Base-by-base conservation (phyloP, 1,140 invertebrate genomes). In the Trigoniulus corallinus region DNA sequence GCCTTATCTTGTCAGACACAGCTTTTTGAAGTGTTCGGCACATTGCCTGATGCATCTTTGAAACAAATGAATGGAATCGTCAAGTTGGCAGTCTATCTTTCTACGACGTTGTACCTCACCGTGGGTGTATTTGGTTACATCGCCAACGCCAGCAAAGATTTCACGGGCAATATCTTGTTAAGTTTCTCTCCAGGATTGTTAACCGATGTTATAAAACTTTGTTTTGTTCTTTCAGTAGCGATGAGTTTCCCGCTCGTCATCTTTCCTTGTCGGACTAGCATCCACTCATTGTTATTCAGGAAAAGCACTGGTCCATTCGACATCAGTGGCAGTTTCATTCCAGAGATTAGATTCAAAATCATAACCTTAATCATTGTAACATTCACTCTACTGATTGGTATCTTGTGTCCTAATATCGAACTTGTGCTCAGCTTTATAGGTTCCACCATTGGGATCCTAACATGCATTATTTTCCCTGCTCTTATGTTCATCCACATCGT, bases 191-290 rank as follows among this genome's bases (percentile, higher is more conserved):
- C 80, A 3, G 83, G 84, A 18, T 67, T 84, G 54, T 73, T 80
- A 25, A 87, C 84, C 55, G 82, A 91, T 67, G 70, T 86, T 25
- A 88, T 94, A 54, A 91, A 93, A 72, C 71, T 95, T 55, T 87
- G 88, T 25, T 97, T 98, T 73, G 82, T 97, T 1, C 70, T 95
- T 43, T 96, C 91, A 0, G 76, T 97, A 37, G 88, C 88, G 20
- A 84, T 95, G 60, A 94, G 88, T 64, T 95, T 97, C 71, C 94
- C 93, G 12, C 72, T 98, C 48, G 87, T 95, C 49, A 87, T 98
- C 63, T 97, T 95, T 70, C 93, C 94, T 10, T 96, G 92, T 64
- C 70, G 94, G 53, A 85, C 85, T 3, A 93, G 88, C 66, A 69
- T 98, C 2, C 85, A 93, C 69, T 97, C 91, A 0, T 74, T 97